Base-by-base conservation (phyloP, 2,113 vertebrate genomes). In the Cyprinus carpio region DNA sequence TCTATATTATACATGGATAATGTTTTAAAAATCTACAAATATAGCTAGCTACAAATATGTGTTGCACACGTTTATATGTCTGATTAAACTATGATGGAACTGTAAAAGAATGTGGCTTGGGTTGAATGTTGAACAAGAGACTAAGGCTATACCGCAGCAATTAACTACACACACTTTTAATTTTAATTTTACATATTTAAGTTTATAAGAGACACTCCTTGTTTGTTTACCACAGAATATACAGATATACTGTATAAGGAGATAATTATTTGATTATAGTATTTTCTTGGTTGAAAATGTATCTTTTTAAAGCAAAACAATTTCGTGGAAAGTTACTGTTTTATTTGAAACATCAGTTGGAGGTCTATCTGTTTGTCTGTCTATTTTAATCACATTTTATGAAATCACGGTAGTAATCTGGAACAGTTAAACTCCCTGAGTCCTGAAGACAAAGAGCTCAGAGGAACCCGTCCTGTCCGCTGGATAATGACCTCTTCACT, bases 281-380 rank as follows among this genome's bases (percentile, higher is more conserved):
- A 18, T 58, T 56, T 75, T 80, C 18, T 74, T 79, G 5, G 11
- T 65, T 67, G 65, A 34, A 69, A 69, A 81, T 67, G 37, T 5
- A 25, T 43, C 2, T 40, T 71, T 37, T 37, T 23, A 71, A 71
- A 31, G 27, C 15, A 8, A 8, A 67, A 67, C 64, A 34, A 23
- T 58, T 2, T 23, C 6, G 23, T 58, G 20, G 23, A 62, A 64
- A 18, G 29, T 18, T 18, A 67, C 25, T 64, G 27, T 7, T 71
- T 71, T 5, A 37, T 37, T 23, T 71, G 34, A 71, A 71, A 23
- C 20, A 7, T 34, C 10, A 34, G 13, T 31, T 31, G 5, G 6
- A 34, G 29, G 51, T 78, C 18, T 2, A 51, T 51, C 11, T 51
- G 49, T 54, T 20, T 54, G 54, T 60, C 0, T 37, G 40, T 34